Evolutionary conservation across 2,797 vertebrate species (phyloP).

Genomic region (Anguilla megastoma): DNA sequence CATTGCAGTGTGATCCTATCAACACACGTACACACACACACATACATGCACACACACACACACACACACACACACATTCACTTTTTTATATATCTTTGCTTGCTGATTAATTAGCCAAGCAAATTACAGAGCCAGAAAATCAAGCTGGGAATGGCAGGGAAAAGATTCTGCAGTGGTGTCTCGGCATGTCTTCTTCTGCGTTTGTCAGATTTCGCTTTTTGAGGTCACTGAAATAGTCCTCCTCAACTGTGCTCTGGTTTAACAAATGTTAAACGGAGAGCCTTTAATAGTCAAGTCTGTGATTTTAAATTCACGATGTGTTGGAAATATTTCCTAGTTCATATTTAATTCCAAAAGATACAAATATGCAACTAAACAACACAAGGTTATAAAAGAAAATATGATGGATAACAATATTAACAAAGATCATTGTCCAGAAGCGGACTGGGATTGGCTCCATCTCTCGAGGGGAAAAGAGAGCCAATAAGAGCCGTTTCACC

Average conservation of each 20-base stretch:
- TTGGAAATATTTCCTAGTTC: not conserved
- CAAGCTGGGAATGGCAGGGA: not conserved
- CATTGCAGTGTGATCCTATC: not conserved
- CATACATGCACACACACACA: not conserved
- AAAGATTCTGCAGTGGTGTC: not conserved
- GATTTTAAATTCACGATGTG: not conserved
- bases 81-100: too few species aligned
- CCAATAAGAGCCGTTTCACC: conserved; percentile 22
- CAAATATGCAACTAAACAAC: not conserved
- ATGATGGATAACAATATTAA: not conserved
- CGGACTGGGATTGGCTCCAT: not conserved
- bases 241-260: too few species aligned
- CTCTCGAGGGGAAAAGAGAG: not conserved
- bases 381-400: not conserved
- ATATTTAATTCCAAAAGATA: not conserved
- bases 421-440: not conserved
- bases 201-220: not conserved
- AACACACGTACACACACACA: not conserved
- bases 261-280: too few species aligned
- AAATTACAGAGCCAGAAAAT: not conserved
- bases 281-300: too few species aligned
- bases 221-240: too few species aligned
- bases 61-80: too few species aligned
- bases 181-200: too few species aligned
- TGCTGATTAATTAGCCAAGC: not conserved